A percentile compares a stretch with the other conserved stretches of the same genome.
Conservation (phyloP, 2,113 vertebrate genomes). For the Tyrannus savana region DNA sequence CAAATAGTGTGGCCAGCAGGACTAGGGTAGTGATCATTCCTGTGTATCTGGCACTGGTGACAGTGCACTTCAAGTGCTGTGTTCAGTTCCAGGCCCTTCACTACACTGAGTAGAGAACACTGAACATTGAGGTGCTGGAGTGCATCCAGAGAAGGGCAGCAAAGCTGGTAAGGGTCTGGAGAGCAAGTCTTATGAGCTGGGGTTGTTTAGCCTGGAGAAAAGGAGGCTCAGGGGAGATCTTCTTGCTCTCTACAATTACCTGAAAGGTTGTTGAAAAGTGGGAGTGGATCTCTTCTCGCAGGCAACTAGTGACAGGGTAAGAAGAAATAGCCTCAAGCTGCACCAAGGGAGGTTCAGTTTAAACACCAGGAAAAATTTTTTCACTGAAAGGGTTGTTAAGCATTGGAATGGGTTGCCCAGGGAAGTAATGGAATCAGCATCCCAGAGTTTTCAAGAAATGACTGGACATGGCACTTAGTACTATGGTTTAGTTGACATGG, state of each 20-base stretch:
- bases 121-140: background rate
- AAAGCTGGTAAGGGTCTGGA: background rate
- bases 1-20: background rate
- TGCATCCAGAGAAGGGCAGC: background rate
- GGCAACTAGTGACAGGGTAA: background rate
- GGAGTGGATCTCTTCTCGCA: accelerated
- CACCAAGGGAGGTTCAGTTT: background rate
- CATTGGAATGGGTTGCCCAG: background rate
- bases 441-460: no score
- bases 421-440: background rate
- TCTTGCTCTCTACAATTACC: background rate
- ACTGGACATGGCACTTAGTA: no score
- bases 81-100: background rate
- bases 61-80: background rate
- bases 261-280: background rate
- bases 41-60: background rate
- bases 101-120: background rate
- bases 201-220: background rate
- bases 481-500: background rate
- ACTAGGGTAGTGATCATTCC: background rate
- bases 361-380: background rate
- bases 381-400: background rate
- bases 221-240: background rate
- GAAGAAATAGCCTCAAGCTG: background rate
- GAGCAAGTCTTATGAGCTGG: background rate